These are phyloP conservation scores for Ochropacha duplaris DNA, from an alignment of 2,888 invertebrate genomes.

Conservation along the genomic window DNA sequence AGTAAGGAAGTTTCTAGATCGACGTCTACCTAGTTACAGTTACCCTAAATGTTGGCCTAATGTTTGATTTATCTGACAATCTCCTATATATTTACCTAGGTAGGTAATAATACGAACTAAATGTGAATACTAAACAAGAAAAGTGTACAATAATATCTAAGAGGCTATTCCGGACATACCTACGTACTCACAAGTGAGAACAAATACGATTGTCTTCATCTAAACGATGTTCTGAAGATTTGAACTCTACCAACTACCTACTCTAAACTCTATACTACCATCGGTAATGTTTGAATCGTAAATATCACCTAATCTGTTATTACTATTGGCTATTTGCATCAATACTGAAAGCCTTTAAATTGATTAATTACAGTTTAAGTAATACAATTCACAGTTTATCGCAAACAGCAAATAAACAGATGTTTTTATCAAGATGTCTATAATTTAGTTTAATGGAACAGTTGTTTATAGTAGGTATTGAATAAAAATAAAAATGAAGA, in stretches of 20 bases:
- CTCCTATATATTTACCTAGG: no score
- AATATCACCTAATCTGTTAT: background rate
- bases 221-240: no score
- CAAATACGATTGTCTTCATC: no score
- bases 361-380: background rate
- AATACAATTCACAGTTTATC: background rate
- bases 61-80: no score
- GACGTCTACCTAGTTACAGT: background rate
- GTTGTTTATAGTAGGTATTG: background rate
- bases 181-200: no score
- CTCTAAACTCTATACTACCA: no score
- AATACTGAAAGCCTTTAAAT: background rate
- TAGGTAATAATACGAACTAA: background rate
- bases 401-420: background rate
- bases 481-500: conserved; percentile 26
- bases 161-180: no score
- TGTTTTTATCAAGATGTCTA: background rate
- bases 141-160: no score
- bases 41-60: background rate
- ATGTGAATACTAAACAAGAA: no score
- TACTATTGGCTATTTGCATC: background rate
- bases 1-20: conserved; percentile 17
- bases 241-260: no score
- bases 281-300: no score
- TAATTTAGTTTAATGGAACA: background rate